phyloP scores from a whole-genome alignment of 2,113 vertebrate species.

The Petrocephalus zakoni region DNA sequence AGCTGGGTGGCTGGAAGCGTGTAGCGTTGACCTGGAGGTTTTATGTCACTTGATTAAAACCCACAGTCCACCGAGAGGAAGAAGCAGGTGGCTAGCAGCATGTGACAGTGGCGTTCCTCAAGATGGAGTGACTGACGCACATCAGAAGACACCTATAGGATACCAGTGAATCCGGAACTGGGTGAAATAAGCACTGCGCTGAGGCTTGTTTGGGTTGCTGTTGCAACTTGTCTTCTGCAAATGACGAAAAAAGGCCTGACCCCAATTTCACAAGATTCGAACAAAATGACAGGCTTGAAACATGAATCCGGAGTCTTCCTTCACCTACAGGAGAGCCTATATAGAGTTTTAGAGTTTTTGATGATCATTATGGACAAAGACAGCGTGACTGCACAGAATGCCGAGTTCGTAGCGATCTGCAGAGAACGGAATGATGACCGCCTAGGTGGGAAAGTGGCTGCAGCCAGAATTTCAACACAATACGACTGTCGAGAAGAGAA shows the following conservation, averaged over 20 bases:
- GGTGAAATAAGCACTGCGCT: not conserved
- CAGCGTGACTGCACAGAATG: not conserved
- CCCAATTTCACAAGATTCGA: not conserved
- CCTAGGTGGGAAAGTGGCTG: too few relatives aligned
- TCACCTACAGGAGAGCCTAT: not conserved
- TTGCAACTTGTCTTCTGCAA: not conserved
- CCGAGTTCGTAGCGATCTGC: not conserved
- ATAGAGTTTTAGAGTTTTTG: too few relatives aligned
- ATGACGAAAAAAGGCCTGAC: not conserved
- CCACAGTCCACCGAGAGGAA: not conserved
- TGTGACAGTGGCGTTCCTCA: not conserved
- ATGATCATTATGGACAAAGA: not conserved
- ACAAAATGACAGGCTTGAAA: not conserved
- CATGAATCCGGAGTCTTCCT: not conserved
- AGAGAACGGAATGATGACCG: not conserved
- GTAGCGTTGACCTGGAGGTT: not conserved
- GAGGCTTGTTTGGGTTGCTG: not conserved
- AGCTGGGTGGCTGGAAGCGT: not conserved
- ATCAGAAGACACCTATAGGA: not conserved
- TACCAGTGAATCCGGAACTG: not conserved
- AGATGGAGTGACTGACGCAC: not conserved
- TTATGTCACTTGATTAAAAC: not conserved
- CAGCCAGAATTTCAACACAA: not conserved
- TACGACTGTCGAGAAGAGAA: not conserved
- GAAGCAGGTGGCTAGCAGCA: not conserved